Base-by-base conservation (phyloP, 2,113 vertebrate species). In the Polypterus senegalus region DNA sequence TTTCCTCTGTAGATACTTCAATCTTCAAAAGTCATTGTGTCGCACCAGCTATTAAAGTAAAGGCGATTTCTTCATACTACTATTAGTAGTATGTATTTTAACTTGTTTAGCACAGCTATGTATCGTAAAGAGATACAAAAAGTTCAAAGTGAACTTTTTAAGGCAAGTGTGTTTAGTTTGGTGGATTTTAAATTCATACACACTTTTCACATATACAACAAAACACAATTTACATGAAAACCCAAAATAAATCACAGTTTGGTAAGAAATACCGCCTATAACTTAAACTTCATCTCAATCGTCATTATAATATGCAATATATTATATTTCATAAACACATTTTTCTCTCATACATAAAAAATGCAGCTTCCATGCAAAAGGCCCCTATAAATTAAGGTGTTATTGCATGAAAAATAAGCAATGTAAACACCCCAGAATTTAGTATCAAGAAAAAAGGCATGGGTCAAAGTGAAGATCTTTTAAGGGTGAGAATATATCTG, bases 321-420 rank as follows among this genome's bases (percentile, higher is more conserved):
- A 80, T 75, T 71, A 76, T 73, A 74, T 76, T 79, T 78, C 69
- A 82, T 73, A 81, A 79, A 84, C 81, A 84, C 77, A 79, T 80
- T 75, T 80, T 82, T 52, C 10, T 74, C 77, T 80, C 73, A 79
- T 74, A 75, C 74, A 82, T 79, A 81, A 81, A 82, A 81, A 83
- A 81, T 85, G 80, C 81, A 83, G 81, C 84, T 81, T 79, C 83
- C 84, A 86, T 88, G 86, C 84, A 88, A 83, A 27, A 83, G 82
- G 81, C 84, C 83, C 80, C 84, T 70, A 78, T 78, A 83, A 55
- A 80, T 78, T 45, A 77, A 77, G 70, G 82, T 79, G 81, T 87
- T 87, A 86, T 87, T 87, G 85, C 85, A 82, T 80, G 83, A 86
- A 83, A 86, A 88, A 88, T 84, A 86, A 84, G 81, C 79, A 78